Percentiles rank a stretch among this genome's conserved stretches.
phyloP scores from a whole-genome alignment of 2,113 vertebrate genomes.

The Calyptommatus sinebrachiatus region DNA sequence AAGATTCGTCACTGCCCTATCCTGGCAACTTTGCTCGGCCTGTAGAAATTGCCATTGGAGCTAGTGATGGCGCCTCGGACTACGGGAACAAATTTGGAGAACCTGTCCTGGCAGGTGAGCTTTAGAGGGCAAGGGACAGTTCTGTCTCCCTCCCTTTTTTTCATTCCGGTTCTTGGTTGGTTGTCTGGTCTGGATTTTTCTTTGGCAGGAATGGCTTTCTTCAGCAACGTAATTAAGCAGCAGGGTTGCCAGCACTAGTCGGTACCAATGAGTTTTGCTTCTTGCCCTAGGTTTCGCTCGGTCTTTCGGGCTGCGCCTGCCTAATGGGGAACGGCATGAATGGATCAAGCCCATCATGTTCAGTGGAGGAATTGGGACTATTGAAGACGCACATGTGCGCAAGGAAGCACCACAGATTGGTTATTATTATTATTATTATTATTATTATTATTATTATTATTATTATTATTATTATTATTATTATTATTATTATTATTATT shows the following conservation, averaged over 20 bases:
- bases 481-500: too few relatives aligned
- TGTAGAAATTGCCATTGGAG: slow-evolving; percentile 86
- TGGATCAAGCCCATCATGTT: slow-evolving; percentile 98
- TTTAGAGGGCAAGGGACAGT: accelerated
- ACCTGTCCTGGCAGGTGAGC: slow-evolving; percentile 84
- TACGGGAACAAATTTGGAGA: slow-evolving; percentile 96
- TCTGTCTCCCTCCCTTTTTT: not conserved
- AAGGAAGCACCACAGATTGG: slow-evolving; percentile 80
- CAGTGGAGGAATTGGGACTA: slow-evolving; percentile 87
- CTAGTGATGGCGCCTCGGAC: slow-evolving; percentile 91
- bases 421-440: slow-evolving; percentile 39
- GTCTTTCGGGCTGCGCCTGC: slow-evolving; percentile 83
- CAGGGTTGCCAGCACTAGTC: too few relatives aligned
- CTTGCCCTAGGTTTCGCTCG: slow-evolving; percentile 81
- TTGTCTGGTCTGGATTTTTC: too few relatives aligned
- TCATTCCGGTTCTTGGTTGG: too few relatives aligned
- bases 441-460: too few relatives aligned
- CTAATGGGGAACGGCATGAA: slow-evolving; percentile 80
- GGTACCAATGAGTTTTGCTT: not conserved
- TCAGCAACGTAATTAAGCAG: not conserved
- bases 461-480: too few relatives aligned
- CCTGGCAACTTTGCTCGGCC: slow-evolving; percentile 83
- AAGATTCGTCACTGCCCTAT: slow-evolving; percentile 80
- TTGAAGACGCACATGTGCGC: slow-evolving; percentile 79
- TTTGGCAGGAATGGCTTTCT: not conserved